phyloP scores from a whole-genome alignment of 2,797 vertebrate genomes.

The Aeoliscus strigatus region DNA sequence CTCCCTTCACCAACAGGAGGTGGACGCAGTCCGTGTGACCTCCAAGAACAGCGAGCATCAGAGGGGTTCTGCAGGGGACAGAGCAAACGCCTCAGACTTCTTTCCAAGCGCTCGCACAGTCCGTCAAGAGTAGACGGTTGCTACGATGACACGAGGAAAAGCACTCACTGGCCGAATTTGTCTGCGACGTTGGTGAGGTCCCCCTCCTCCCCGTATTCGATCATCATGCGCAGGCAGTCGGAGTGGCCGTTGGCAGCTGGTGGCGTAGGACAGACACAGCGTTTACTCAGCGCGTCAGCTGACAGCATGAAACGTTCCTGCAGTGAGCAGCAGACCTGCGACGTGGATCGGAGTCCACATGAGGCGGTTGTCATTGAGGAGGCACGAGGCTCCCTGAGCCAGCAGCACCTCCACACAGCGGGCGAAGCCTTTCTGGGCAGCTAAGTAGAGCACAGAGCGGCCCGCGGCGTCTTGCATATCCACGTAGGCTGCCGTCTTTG shows the following conservation, averaged over 20 bases:
- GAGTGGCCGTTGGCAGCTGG: conserved; percentile 89
- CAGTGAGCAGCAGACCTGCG: conserved; percentile 73
- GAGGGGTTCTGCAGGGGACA: conserved; percentile 93
- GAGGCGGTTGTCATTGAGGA: conserved; percentile 85
- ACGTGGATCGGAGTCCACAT: conserved; percentile 94
- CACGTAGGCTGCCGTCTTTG: conserved; percentile 90
- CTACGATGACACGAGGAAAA: conserved; percentile 1
- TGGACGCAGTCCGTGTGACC: conserved; percentile 97
- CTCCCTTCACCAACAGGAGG: conserved; percentile 94
- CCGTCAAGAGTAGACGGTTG: no score
- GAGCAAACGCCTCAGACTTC: no score
- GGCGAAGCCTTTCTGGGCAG: conserved; percentile 85
- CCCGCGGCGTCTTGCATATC: conserved; percentile 90
- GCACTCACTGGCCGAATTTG: conserved; percentile 89
- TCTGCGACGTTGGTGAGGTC: conserved; percentile 88
- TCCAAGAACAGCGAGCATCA: conserved; percentile 95
- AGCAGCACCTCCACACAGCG: conserved; percentile 92
- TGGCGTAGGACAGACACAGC: neutral
- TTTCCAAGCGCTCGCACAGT: no score
- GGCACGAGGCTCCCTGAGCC: conserved; percentile 87
- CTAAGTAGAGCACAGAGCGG: conserved; percentile 91
- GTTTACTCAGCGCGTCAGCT: no score
- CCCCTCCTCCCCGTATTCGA: conserved; percentile 86
- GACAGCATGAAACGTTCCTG: conserved; percentile 2
- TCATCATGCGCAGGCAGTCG: conserved; percentile 92